Evolutionary conservation across 2,888 invertebrate species (phyloP).

Genomic region (Melanophora roralis): DNA sequence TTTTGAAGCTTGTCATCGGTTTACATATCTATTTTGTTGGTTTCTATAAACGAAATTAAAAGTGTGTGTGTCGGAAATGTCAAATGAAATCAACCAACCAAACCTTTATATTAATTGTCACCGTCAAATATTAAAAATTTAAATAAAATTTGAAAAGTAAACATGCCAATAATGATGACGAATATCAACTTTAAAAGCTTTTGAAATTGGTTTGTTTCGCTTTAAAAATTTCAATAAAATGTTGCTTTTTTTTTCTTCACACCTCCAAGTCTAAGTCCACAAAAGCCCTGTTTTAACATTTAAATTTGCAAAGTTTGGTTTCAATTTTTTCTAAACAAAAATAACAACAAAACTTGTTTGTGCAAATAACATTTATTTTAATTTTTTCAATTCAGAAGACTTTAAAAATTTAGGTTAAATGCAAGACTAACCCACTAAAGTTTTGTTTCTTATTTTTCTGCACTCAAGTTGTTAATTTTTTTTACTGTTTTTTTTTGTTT

Average conservation of each 20-base stretch:
- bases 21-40: background rate
- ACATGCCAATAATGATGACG: constrained; percentile 3
- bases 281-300: constrained; percentile 48
- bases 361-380: constrained; percentile 43
- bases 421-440: constrained; percentile 64
- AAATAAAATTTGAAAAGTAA: constrained; percentile 21
- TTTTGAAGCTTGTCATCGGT: background rate
- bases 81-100: constrained; percentile 26
- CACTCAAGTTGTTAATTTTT: constrained; percentile 31
- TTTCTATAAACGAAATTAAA: constrained; percentile 40
- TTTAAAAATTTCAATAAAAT: background rate
- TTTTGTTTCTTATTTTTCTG: constrained; percentile 45
- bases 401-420: constrained; percentile 64
- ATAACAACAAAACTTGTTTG: constrained; percentile 51
- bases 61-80: constrained; percentile 52
- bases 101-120: background rate
- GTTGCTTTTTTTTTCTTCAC: background rate
- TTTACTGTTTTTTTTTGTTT: constrained; percentile 20
- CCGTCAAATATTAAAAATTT: constrained; percentile 5
- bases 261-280: constrained; percentile 2
- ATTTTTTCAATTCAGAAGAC: constrained; percentile 20
- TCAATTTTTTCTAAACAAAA: constrained; percentile 9
- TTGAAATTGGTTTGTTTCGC: constrained; percentile 6
- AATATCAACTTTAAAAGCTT: background rate
- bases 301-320: constrained; percentile 51